Evolutionary conservation across 2,888 invertebrate genomes (phyloP).

Genomic region (Eumacrocentrus americanus): DNA sequence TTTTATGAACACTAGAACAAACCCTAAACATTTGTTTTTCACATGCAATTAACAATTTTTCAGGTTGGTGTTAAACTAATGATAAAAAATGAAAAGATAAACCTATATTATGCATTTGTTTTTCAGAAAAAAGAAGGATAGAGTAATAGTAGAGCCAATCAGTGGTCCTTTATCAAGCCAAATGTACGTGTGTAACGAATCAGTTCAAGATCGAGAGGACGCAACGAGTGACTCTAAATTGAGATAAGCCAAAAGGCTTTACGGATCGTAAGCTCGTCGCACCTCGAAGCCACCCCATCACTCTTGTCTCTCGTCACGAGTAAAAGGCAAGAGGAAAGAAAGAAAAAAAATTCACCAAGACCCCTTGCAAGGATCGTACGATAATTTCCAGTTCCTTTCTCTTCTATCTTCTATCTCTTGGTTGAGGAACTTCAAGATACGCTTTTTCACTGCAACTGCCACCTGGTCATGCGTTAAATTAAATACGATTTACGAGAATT

Average conservation of each 20-base stretch:
- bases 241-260: conserved; percentile 33
- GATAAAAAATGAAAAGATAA: background rate
- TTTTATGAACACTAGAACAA: too few species aligned
- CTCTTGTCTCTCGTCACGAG: conserved; percentile 22
- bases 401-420: background rate
- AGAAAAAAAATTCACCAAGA: conserved; percentile 23
- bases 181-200: conserved; percentile 7
- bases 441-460: conserved; percentile 20
- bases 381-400: conserved; percentile 24
- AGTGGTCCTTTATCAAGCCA: conserved; percentile 14
- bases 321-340: conserved; percentile 14
- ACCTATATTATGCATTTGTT: background rate
- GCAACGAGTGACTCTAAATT: conserved; percentile 30
- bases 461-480: conserved; percentile 38
- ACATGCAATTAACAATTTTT: conserved; percentile 2
- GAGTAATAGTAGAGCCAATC: background rate
- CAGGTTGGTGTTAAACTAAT: background rate
- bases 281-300: conserved; percentile 20
- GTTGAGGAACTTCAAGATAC: conserved; percentile 11
- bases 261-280: conserved; percentile 30
- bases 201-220: conserved; percentile 16
- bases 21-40: too few species aligned
- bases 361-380: conserved; percentile 23
- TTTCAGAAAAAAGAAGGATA: background rate
- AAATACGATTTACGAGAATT: conserved; percentile 37